phyloP scores from a whole-genome alignment of 2,113 vertebrate genomes.

The Microtus richardsoni region DNA sequence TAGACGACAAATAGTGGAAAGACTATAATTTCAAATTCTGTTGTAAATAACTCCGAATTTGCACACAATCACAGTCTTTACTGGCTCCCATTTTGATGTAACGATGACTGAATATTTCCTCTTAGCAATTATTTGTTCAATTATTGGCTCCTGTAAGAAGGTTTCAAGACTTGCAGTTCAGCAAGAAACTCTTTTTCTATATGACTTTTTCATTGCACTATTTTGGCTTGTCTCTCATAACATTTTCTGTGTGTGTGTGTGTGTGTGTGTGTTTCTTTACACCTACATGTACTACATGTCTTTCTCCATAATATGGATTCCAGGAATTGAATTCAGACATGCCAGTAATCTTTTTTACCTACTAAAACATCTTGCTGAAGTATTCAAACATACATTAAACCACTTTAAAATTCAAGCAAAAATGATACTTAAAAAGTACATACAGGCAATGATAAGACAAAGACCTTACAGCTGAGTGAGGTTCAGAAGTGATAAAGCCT shows the following conservation, averaged over 20 bases:
- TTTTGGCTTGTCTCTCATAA: not conserved
- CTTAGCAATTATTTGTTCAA: not conserved
- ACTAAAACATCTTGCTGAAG: not conserved
- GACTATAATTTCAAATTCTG: not conserved
- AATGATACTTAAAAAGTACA: not conserved
- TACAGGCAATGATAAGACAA: not conserved
- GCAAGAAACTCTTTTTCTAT: not conserved
- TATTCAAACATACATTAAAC: not conserved
- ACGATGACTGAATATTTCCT: not conserved
- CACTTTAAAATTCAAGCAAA: not conserved
- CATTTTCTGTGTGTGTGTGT: not conserved
- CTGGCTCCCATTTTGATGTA: not conserved
- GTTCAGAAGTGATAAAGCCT: not conserved
- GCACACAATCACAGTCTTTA: not conserved
- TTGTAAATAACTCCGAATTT: not conserved
- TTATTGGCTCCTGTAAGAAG: not conserved
- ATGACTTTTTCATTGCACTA: not conserved
- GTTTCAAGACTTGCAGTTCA: not conserved
- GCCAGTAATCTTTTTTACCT: not conserved
- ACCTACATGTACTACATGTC: not conserved
- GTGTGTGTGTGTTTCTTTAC: not conserved
- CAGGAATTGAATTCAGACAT: not conserved
- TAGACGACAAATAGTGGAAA: not conserved
- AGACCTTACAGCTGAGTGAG: not conserved
- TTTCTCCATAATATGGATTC: not conserved